Evolutionary conservation across 2,797 vertebrate species (phyloP).

Genomic region (Propithecus perrieri): DNA sequence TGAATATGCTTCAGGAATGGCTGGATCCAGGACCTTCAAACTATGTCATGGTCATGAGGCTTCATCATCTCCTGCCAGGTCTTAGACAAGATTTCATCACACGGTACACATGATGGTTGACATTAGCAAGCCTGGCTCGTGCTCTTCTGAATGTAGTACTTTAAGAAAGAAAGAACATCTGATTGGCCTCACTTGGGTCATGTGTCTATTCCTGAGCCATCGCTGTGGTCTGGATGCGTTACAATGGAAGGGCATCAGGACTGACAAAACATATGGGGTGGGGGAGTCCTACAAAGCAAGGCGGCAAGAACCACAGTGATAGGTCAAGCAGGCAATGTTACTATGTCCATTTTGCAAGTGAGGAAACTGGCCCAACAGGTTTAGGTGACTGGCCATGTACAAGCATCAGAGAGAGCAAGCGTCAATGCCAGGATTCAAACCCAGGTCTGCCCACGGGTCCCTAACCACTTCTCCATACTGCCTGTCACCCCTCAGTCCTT

Average conservation of each 20-base stretch:
- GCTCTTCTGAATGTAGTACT: background rate
- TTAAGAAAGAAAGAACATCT: background rate
- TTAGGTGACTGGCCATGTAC: background rate
- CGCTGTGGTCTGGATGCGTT: background rate
- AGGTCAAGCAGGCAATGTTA: background rate
- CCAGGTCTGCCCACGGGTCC: background rate
- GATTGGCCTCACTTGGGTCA: background rate
- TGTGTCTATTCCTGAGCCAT: background rate
- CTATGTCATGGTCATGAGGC: background rate
- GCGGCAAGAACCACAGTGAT: background rate
- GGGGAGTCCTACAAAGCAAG: background rate
- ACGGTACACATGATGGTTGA: too few relatives aligned
- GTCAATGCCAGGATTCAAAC: background rate
- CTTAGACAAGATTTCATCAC: background rate
- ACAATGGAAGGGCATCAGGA: background rate
- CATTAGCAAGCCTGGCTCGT: background rate
- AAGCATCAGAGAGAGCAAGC: background rate
- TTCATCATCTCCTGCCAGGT: background rate
- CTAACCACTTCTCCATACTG: background rate
- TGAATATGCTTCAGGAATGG: background rate
- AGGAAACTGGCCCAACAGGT: background rate
- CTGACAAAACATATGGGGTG: rapidly evolving
- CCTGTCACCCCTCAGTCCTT: background rate
- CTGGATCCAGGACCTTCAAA: background rate
- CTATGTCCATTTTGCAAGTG: background rate